Conservation (phyloP, 1,140 invertebrate species). For the Drosophila athabasca region DNA sequence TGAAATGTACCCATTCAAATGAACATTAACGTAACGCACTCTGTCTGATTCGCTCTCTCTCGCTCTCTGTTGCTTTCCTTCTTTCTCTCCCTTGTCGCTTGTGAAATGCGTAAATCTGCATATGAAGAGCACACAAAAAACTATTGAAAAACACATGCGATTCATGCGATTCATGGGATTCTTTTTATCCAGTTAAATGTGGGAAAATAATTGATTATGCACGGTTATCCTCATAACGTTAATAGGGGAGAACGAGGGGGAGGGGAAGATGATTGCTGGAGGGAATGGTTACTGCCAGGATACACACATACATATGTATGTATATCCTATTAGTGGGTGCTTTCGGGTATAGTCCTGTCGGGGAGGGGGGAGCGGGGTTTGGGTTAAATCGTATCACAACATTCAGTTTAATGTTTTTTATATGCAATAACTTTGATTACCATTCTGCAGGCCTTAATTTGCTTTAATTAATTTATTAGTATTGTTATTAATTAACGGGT, state of each 20-base stretch:
- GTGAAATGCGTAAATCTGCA: constrained; percentile 33
- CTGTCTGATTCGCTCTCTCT: neutral
- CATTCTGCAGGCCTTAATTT: constrained; percentile 36
- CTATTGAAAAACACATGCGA: constrained; percentile 28
- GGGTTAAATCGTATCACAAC: constrained; percentile 65
- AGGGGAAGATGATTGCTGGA: neutral
- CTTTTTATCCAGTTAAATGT: constrained; percentile 65
- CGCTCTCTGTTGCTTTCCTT: neutral
- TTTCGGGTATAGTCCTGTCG: no score
- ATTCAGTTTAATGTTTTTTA: constrained; percentile 33
- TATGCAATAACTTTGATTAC: constrained; percentile 57
- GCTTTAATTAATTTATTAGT: constrained; percentile 29
- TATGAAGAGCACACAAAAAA: constrained; percentile 19
- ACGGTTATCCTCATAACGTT: constrained; percentile 68
- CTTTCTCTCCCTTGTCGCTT: constrained; percentile 5
- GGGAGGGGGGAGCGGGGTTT: no score
- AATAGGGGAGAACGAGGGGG: no score
- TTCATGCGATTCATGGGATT: no score
- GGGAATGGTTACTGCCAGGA: neutral
- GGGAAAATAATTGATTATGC: constrained; percentile 81
- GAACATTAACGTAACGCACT: constrained; percentile 22
- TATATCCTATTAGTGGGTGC: constrained; percentile 1
- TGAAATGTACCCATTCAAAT: constrained; percentile 43
- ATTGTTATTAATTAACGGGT: constrained; percentile 55
- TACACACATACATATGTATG: neutral